Evolutionary conservation across 2,888 invertebrate species (phyloP), one percentile per base, ranked within the genome.

Genomic region (Dilophus febrilis): DNA sequence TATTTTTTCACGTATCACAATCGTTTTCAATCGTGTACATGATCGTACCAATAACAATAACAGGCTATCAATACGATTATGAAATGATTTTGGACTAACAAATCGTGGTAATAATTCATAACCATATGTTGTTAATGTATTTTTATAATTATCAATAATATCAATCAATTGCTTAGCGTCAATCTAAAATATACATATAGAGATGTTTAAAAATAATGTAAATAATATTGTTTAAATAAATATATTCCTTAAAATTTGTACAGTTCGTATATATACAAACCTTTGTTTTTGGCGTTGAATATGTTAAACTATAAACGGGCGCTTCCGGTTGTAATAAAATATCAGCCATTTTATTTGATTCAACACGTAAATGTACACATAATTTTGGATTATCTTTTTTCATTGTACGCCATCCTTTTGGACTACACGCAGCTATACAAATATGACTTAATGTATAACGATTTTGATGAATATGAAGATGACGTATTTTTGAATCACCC

Each of bases 391-490:
- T 77, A 38, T 68, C 68, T 38, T 61, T 59, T 40, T 68, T 67
- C 5, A 67, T 55, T 18, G 49, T 51, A 42, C 64, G 63, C 70
- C 69, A 68, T 2, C 59, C 56, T 44, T 58, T 59, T 2, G 53
- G 52, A 12, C 60, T 61, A 46, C 73, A 71, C 44, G 70, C 58
- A 45, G 59, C 63, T 30, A 71, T 61, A 13, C 62, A 58, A 2
- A 64, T 51, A 35, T 71, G 68, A 38, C 65, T 64, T 1, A 77
- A 72, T 18, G 76, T 73, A 46, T 75, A 77, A 35, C 68, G 63
- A 55, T 83, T 85, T 58, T 86, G 84, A 13, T 80, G 56, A 38
- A 86, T 70, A 54, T 81, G 74, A 45, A 86, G 60, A 51, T 83
- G 74, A 42, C 64, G 61, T 40, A 85, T 53, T 47, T 66, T 67